Conservation (phyloP, 2,888 invertebrate genomes). For the Lobophora halterata region DNA sequence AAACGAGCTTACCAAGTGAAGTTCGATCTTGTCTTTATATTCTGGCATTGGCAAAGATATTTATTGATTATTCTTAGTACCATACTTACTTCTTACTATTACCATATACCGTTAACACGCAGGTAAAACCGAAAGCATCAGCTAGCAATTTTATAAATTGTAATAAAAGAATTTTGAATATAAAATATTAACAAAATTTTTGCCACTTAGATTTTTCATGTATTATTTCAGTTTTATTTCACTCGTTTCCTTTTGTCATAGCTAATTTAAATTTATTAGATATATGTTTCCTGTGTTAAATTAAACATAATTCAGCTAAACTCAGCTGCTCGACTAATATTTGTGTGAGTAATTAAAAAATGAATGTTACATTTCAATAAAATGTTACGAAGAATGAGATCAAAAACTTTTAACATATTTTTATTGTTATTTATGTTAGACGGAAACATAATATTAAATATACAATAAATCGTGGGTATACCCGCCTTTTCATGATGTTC, state of each 20-base stretch:
- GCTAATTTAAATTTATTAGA: conserved; percentile 31
- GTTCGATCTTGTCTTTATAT: no score
- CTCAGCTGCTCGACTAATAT: conserved; percentile 23
- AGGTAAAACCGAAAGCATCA: no score
- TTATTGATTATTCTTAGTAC: no score
- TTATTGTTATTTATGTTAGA: conserved; percentile 49
- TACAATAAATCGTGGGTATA: conserved; percentile 59
- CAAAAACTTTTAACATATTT: conserved; percentile 37
- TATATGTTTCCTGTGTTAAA: conserved; percentile 28
- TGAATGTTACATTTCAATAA: conserved; percentile 24
- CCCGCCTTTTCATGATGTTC: conserved; percentile 65
- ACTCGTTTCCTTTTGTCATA: conserved; percentile 31
- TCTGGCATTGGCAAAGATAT: no score
- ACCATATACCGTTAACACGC: no score
- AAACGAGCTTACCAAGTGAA: no score
- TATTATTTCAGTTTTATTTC: conserved; percentile 19
- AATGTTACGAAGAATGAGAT: conserved; percentile 32
- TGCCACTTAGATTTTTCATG: conserved; percentile 16
- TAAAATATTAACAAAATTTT: no score
- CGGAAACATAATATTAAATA: conserved; percentile 71
- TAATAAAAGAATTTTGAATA: no score
- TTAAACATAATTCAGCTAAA: conserved; percentile 23
- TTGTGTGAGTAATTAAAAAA: conserved; percentile 25
- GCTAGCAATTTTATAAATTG: no score
- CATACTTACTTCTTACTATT: no score